These are phyloP conservation scores for Xenopus petersii DNA, from an alignment of 2,797 vertebrate species.

Conservation along the genomic window DNA sequence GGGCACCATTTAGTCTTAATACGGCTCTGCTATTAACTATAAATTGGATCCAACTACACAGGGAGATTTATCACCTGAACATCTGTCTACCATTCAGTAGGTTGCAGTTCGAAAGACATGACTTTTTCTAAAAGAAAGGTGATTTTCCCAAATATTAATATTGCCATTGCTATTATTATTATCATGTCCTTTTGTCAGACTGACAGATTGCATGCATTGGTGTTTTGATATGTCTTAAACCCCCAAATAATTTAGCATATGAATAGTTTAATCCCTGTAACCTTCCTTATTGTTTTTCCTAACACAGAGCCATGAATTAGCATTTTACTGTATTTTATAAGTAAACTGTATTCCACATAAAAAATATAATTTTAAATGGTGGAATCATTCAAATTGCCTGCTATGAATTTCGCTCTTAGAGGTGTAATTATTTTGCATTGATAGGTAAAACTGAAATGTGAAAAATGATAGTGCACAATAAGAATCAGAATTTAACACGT, in stretches of 20 bases:
- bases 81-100: no score
- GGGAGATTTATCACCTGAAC: no score
- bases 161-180: no score
- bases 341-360: conserved; percentile 52
- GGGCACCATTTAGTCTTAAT: no score
- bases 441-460: conserved; percentile 64
- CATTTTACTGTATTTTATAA: conserved; percentile 20
- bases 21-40: no score
- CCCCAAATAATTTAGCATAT: background rate
- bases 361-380: conserved; percentile 59
- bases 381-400: conserved; percentile 57
- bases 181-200: no score
- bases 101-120: no score
- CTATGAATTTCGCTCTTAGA: conserved; percentile 60
- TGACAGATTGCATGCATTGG: no score
- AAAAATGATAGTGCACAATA: conserved; percentile 59
- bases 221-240: no score
- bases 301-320: background rate
- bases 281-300: background rate
- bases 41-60: no score
- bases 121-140: no score
- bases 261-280: background rate
- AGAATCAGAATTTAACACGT: conserved; percentile 66
- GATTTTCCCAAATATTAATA: no score
- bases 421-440: conserved; percentile 60